Conservation (phyloP, 2,113 vertebrate genomes). For the Vanacampus margaritifer region DNA sequence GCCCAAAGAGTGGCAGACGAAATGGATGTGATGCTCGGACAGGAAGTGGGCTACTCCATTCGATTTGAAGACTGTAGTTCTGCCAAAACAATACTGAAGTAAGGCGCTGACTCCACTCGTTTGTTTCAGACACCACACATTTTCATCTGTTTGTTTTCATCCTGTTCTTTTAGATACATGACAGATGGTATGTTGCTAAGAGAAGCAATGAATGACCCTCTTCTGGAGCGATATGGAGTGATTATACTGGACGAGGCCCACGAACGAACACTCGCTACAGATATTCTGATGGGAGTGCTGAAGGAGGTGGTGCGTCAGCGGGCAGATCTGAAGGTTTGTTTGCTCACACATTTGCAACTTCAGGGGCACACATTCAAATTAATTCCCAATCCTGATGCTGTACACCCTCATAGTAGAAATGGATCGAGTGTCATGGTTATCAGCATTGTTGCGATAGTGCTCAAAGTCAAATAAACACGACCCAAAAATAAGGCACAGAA, state of each 20-base stretch:
- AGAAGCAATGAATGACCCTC: constrained; percentile 98
- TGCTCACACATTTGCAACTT: background rate
- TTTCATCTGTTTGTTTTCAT: background rate
- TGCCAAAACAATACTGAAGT: constrained; percentile 96
- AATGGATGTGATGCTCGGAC: constrained; percentile 97
- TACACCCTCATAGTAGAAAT: background rate
- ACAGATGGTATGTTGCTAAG: constrained; percentile 98
- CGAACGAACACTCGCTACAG: constrained; percentile 95
- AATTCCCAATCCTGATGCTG: background rate
- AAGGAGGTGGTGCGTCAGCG: constrained; percentile 97
- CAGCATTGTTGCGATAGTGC: background rate
- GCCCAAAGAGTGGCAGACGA: constrained; percentile 95
- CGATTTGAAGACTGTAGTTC: constrained; percentile 98
- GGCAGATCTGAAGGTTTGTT: constrained; percentile 89
- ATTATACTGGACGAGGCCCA: constrained; percentile 98
- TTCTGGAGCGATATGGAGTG: constrained; percentile 94
- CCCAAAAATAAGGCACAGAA: background rate
- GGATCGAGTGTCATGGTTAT: background rate
- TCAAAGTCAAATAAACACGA: background rate
- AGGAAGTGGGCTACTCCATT: constrained; percentile 96
- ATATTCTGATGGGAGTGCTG: constrained; percentile 98
- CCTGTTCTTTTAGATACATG: constrained; percentile 84
- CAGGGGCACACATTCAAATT: background rate
- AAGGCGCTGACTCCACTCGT: constrained; percentile 8
- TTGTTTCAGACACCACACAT: background rate